Conservation (phyloP, 2,797 vertebrate genomes). For the Acanthurus leucopareius region DNA sequence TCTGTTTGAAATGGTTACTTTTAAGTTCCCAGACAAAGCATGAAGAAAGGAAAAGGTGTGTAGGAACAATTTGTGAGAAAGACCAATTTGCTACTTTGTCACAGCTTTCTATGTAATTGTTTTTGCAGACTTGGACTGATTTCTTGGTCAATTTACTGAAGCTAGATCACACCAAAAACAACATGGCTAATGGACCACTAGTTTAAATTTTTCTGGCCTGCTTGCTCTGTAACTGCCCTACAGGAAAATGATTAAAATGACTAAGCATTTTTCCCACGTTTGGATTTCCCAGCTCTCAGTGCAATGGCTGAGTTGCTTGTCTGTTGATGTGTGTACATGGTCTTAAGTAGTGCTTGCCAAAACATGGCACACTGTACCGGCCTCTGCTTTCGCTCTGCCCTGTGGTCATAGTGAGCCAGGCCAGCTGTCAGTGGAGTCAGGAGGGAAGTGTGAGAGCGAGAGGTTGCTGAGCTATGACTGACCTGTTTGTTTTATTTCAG, state of each 20-base stretch:
- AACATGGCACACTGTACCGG: slow-evolving; percentile 16
- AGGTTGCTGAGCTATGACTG: slow-evolving; percentile 53
- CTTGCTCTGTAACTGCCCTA: slow-evolving; percentile 17
- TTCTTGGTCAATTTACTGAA: not conserved
- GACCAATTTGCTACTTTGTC: not conserved
- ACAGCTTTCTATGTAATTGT: too few species aligned
- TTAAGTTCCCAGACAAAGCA: slow-evolving; percentile 1
- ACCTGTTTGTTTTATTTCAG: slow-evolving; percentile 71
- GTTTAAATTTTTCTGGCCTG: slow-evolving; percentile 26
- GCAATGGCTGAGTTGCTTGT: not conserved
- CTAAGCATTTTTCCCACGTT: slow-evolving; percentile 3
- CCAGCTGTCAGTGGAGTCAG: slow-evolving; percentile 39
- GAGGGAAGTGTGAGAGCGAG: slow-evolving; percentile 26
- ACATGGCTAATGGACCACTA: not conserved
- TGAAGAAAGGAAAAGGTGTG: not conserved
- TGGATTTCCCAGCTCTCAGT: slow-evolving; percentile 19
- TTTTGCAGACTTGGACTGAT: not conserved
- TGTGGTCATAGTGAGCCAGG: slow-evolving; percentile 14
- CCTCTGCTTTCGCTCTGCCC: slow-evolving; percentile 14
- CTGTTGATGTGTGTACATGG: slow-evolving; percentile 12
- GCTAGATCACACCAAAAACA: slow-evolving; percentile 7
- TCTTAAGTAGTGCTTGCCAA: slow-evolving; percentile 26
- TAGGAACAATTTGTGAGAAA: slow-evolving; percentile 1
- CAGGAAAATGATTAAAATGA: slow-evolving; percentile 21
- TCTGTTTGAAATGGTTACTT: slow-evolving; percentile 4